Base-by-base conservation (phyloP, 2,113 vertebrate genomes). In the Epinephelus moara region DNA sequence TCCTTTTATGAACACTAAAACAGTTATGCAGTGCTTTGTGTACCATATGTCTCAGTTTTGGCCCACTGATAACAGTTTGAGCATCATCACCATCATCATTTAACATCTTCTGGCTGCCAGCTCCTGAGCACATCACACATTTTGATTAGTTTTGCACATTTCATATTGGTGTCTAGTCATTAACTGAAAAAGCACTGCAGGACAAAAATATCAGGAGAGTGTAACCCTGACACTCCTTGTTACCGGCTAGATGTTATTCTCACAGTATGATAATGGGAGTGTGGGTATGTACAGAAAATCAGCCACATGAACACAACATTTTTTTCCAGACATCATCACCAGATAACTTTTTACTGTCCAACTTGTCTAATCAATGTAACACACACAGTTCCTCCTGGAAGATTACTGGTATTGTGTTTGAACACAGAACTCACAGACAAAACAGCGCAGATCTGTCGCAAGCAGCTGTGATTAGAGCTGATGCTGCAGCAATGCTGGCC, bases 61-160 rank as follows among this genome's bases (percentile, higher is more conserved):
- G 76, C 80, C 60, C 57, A 23, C 23, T 74, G 73, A 70, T 61
- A 77, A 70, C 53, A 63, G 23, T 75, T 78, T 57, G 68, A 23
- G 67, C 76, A 82, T 90, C 72, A 69, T 81, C 80, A 78, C 18
- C 14, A 21, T 74, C 74, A 77, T 88, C 69, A 87, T 82, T 79
- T 79, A 70, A 60, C 61, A 62, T 80, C 69, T 57, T 75, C 80
- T 72, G 33, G 53, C 45, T 87, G 81, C 66, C 55, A 50, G 67
- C 69, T 70, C 6, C 49, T 47, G 64, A 80, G 52, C 50, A 19
- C 47, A 23, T 63, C 18, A 69, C 68, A 53, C 45, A 59, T 88
- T 80, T 75, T 79, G 33, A 72, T 80, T 42, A 50, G 30, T 70
- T 70, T 50, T 19, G 33, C 30, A 45, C 76, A 40, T 68, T 85